phyloP scores from a whole-genome alignment of 2,888 invertebrate genomes.

The Galerucella nymphaeae region DNA sequence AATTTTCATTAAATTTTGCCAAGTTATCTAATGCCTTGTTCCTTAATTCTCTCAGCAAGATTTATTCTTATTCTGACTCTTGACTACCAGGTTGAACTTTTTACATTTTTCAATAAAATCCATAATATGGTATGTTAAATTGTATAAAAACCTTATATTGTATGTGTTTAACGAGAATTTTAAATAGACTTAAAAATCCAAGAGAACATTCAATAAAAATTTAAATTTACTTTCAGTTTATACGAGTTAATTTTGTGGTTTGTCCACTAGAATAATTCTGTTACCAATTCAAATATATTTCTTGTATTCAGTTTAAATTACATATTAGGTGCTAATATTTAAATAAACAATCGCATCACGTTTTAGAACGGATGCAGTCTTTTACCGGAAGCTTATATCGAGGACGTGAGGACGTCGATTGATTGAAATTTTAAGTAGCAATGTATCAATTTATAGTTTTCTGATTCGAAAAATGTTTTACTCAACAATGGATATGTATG shows the following conservation, averaged over 20 bases:
- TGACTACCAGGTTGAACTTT: no score
- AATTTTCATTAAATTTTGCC: no score
- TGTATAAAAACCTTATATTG: no score
- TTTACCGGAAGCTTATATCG: conserved; percentile 31
- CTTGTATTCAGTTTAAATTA: conserved; percentile 3
- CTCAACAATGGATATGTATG: background rate
- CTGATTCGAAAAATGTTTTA: background rate
- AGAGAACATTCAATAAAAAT: background rate
- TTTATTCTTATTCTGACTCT: no score
- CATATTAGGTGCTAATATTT: conserved; percentile 3
- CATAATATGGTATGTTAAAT: no score
- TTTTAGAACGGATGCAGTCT: conserved; percentile 28
- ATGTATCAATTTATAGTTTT: background rate
- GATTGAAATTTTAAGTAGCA: background rate
- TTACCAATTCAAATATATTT: conserved; percentile 1
- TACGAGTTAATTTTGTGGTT: background rate
- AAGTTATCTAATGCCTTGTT: no score
- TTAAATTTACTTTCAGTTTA: background rate
- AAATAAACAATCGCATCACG: conserved; percentile 27
- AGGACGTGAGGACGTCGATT: conserved; percentile 2
- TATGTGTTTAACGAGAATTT: no score
- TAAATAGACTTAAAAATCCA: background rate
- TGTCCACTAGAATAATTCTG: background rate
- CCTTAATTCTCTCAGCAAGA: no score
- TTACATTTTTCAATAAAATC: no score